Evolutionary conservation across 2,797 vertebrate genomes (phyloP).

Genomic region (Catamblyrhynchus diadema): DNA sequence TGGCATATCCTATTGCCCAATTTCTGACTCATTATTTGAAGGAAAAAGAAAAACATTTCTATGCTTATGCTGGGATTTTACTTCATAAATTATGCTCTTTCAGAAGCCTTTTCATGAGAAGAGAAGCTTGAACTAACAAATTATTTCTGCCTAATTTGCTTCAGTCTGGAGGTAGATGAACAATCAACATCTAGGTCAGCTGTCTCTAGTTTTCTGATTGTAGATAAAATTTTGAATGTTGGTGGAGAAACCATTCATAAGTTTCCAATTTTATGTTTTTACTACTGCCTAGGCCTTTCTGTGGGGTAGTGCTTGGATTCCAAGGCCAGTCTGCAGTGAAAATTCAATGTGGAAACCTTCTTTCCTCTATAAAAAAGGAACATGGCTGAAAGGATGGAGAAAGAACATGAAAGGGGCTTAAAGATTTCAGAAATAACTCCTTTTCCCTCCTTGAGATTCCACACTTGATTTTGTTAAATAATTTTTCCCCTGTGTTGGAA

Average conservation of each 20-base stretch:
- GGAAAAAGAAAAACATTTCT: not conserved
- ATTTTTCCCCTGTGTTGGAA: not conserved
- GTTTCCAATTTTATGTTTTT: not conserved
- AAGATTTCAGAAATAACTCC: not conserved
- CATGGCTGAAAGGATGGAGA: not conserved
- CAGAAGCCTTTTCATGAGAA: not conserved
- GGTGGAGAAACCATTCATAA: not conserved
- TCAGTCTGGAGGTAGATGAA: not conserved
- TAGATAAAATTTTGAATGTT: not conserved
- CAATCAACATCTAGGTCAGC: not conserved
- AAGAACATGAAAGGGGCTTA: not conserved
- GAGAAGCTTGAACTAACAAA: not conserved
- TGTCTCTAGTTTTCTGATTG: not conserved
- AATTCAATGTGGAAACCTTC: not conserved
- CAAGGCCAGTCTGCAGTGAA: not conserved
- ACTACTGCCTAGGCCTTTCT: not conserved
- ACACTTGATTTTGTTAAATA: not conserved
- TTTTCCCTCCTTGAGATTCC: not conserved
- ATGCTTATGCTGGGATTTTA: not conserved
- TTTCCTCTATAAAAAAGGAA: not conserved
- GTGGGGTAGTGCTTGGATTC: not conserved
- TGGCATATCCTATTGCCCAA: not conserved
- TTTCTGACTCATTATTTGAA: not conserved
- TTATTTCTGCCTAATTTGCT: slow-evolving; percentile 35
- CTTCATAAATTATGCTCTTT: slow-evolving; percentile 25